These are phyloP conservation scores for Casuarius casuarius DNA, from an alignment of 2,113 vertebrate genomes.

Conservation along the genomic window DNA sequence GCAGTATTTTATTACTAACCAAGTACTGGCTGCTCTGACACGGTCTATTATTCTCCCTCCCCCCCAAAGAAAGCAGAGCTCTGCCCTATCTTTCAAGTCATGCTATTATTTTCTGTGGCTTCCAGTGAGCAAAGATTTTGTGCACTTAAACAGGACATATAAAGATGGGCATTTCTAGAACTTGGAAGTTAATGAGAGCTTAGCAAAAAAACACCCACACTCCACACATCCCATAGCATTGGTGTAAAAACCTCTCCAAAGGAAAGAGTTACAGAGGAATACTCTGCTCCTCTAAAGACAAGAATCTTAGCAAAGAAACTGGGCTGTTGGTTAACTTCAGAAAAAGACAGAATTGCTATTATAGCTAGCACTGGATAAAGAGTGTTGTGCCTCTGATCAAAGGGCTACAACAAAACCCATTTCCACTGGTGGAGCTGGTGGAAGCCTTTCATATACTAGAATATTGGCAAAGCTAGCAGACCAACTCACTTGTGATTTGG, in stretches of 20 bases:
- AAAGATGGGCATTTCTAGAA: neutral
- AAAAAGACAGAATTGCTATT: neutral
- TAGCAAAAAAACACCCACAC: neutral
- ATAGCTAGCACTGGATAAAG: neutral
- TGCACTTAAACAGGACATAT: neutral
- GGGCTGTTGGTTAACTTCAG: neutral
- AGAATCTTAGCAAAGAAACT: neutral
- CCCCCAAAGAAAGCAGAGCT: neutral
- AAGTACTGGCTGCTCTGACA: neutral
- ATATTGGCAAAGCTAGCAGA: neutral
- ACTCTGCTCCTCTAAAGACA: neutral
- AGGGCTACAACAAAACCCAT: neutral
- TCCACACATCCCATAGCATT: neutral
- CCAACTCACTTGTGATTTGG: neutral
- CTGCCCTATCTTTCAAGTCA: neutral
- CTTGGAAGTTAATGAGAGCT: neutral
- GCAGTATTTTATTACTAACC: neutral
- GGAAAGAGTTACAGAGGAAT: neutral
- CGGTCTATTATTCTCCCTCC: neutral
- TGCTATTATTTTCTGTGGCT: neutral
- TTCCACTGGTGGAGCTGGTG: neutral
- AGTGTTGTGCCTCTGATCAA: neutral
- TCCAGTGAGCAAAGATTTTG: neutral
- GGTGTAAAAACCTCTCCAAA: neutral
- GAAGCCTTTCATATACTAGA: neutral